A percentile compares a stretch with the other conserved stretches of the same genome.
phyloP scores from a whole-genome alignment of 2,113 vertebrate species.

The Eclectus roratus region DNA sequence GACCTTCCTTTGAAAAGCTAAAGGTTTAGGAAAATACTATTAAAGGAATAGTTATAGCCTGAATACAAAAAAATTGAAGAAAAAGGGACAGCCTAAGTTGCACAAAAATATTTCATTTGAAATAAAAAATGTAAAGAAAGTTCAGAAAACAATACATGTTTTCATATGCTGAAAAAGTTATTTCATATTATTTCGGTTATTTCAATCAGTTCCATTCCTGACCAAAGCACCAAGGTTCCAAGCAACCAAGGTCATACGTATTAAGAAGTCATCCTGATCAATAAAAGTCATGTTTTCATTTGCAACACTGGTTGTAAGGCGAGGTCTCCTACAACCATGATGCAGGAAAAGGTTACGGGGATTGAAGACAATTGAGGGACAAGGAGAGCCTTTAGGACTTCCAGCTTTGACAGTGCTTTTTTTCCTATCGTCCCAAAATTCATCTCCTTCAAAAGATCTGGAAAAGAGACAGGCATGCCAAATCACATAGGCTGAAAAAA shows the following conservation, averaged over 20 bases:
- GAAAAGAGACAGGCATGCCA: not conserved
- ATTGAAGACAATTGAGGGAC: not conserved
- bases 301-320: not conserved
- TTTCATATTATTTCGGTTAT: not conserved
- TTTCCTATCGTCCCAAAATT: not conserved
- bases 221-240: not conserved
- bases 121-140: not conserved
- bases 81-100: not conserved
- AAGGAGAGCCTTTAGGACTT: not conserved
- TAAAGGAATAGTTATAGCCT: not conserved
- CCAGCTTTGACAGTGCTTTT: not conserved
- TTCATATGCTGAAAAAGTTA: not conserved
- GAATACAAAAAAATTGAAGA: not conserved
- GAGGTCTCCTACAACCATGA: accelerated
- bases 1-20: not conserved
- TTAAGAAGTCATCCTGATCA: not conserved
- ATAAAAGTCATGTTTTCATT: not conserved
- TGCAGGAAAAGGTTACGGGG: accelerated
- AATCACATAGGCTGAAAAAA: not conserved
- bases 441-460: not conserved
- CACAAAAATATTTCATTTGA: not conserved
- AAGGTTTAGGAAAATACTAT: not conserved
- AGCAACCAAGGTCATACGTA: not conserved
- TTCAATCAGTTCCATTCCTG: not conserved
- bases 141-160: not conserved